These are phyloP conservation scores for Cheumatopsyche charites DNA, from an alignment of 1,140 invertebrate genomes.

Conservation along the genomic window DNA sequence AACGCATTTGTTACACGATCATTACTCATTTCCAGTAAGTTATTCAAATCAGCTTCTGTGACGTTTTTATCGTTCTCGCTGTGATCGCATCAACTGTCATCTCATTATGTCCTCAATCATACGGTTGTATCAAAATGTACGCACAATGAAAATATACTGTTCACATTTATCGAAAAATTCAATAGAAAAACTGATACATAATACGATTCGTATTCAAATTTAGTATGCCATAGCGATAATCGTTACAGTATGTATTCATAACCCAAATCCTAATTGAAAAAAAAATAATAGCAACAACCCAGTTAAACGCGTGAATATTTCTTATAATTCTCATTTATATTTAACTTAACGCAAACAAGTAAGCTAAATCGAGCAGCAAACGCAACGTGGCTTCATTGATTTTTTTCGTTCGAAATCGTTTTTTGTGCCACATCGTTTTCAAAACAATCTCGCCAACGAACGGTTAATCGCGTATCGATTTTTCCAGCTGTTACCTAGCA, in stretches of 20 bases:
- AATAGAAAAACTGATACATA: no score
- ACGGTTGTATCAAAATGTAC: no score
- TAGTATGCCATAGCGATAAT: no score
- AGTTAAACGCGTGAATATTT: neutral
- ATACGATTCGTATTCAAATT: no score
- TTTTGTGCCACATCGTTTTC: neutral
- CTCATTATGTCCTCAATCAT: neutral
- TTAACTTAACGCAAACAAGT: conserved; percentile 1
- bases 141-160: no score
- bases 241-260: no score
- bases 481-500: no score
- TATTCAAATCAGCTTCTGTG: conserved; percentile 16
- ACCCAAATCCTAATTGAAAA: no score
- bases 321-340: neutral
- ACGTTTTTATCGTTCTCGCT: conserved; percentile 8
- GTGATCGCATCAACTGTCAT: neutral
- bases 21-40: neutral
- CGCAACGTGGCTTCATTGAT: neutral
- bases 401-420: conserved; percentile 6
- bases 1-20: neutral
- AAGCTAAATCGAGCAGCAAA: neutral
- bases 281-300: no score
- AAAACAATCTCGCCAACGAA: neutral
- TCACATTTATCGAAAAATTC: no score
- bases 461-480: no score